Base-by-base conservation (phyloP, 2,888 invertebrate species). In the Pseudanteris insignis region DNA sequence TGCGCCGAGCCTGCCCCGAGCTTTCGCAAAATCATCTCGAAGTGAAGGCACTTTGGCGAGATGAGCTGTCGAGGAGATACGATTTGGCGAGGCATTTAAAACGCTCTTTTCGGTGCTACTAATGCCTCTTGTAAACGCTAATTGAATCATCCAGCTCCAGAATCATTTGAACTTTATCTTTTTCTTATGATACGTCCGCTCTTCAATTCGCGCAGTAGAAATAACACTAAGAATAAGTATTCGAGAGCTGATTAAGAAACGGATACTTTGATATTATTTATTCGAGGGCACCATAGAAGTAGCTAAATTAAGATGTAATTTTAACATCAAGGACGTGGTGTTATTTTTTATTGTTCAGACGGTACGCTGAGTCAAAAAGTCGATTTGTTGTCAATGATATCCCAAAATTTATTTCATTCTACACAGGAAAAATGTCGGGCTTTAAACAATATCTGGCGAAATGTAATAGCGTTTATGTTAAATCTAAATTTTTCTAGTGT, bases 81-180 rank as follows among this genome's bases (percentile, higher is more conserved):
- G 48, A 58, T 53, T 54, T 54, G 63, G 63, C 54, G 58, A 63
- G 63, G 58, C 58, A 58, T 63, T 63, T 63, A 63, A 63, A 63
- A 63, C 53, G 58, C 63, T 58, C 51, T 62, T 57, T 57, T 46
- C 37, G 41, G 53, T 34, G 36, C 41, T 30, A 36, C 53, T 40
- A 29, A 32, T 13, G 41, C 47, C 37, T 43, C 57, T 63, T 63
- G 57, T 63, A 63, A 57, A 58, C 57, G 53, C 62, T 63, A 63
- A 63, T 63, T 63, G 62, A 63, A 63, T 63, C 62, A 51, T 63
- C 58, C 44, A 55, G 33, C 25, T 34, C 7, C 12, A 43, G 25
- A 58, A 58, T 57, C 46, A 58, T 48, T 43, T 44, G 37, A 48
- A 53, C n/a, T 47, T 53, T 40, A 41, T 53, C 26, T 50, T 24